Conservation (phyloP, 2,113 vertebrate genomes). For the Alligator mississippiensis region DNA sequence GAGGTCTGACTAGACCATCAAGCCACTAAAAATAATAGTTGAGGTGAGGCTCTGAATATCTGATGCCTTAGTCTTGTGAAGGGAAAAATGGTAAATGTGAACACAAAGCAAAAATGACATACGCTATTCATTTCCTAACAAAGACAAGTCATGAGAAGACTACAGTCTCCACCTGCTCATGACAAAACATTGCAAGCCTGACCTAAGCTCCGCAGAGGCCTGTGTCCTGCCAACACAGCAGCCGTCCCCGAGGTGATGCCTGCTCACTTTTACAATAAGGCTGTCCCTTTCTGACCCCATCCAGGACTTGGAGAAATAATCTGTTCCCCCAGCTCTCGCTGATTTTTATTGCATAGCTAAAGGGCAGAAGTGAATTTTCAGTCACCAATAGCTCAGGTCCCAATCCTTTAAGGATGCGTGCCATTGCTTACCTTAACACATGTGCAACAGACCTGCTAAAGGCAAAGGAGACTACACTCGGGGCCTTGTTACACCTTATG, state of each 20-base stretch:
- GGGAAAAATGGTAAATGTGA: neutral
- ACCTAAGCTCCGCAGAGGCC: neutral
- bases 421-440: neutral
- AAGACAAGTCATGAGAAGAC: neutral
- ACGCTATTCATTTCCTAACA: neutral
- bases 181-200: neutral
- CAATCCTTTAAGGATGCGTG: no score
- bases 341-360: neutral
- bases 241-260: fast-evolving
- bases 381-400: neutral
- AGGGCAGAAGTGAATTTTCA: neutral
- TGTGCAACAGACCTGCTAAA: neutral
- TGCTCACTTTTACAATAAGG: neutral
- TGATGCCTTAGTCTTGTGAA: neutral
- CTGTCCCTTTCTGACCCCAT: fast-evolving
- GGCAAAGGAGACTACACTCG: neutral
- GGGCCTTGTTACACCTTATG: no score
- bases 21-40: neutral
- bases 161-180: neutral
- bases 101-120: fast-evolving
- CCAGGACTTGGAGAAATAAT: neutral
- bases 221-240: neutral
- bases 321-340: neutral
- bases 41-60: neutral
- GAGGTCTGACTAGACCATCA: neutral